Conservation (phyloP, 2,888 invertebrate genomes). For the Tetranychus truncatus region DNA sequence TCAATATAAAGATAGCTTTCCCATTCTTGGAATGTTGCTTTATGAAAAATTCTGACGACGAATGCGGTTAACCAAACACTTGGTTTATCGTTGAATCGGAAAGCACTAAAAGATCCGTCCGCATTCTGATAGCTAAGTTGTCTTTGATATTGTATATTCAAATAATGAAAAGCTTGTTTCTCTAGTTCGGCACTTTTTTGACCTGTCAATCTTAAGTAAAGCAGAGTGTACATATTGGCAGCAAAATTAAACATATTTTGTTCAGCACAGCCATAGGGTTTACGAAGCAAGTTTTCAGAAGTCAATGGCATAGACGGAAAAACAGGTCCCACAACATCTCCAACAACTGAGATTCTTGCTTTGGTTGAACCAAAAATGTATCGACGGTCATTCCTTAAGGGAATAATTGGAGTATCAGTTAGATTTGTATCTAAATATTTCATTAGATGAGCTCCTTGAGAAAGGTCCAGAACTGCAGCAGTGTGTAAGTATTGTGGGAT, state of each 20-base stretch:
- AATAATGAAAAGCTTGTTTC: slow-evolving; percentile 58
- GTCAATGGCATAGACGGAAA: slow-evolving; percentile 47
- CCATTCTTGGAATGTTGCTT: slow-evolving; percentile 90
- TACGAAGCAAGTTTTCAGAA: slow-evolving; percentile 32
- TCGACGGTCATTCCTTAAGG: slow-evolving; percentile 71
- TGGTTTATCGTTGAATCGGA: slow-evolving; percentile 39
- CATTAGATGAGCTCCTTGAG: slow-evolving; percentile 71
- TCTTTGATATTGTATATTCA: slow-evolving; percentile 70
- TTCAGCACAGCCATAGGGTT: slow-evolving; percentile 46
- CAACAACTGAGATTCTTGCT: slow-evolving; percentile 38
- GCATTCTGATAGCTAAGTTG: slow-evolving; percentile 74
- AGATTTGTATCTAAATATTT: slow-evolving; percentile 90
- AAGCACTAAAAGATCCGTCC: slow-evolving; percentile 75
- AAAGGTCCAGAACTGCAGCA: slow-evolving; percentile 71
- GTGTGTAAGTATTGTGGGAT: slow-evolving; percentile 79
- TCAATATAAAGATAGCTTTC: slow-evolving; percentile 88
- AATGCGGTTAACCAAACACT: slow-evolving; percentile 88
- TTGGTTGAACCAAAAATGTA: slow-evolving; percentile 82
- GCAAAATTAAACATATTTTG: slow-evolving; percentile 94
- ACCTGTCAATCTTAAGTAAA: slow-evolving; percentile 76
- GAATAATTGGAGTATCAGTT: slow-evolving; percentile 76
- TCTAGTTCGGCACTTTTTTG: slow-evolving; percentile 65
- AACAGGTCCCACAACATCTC: slow-evolving; percentile 78
- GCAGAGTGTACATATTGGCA: slow-evolving; percentile 69
- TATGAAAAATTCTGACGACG: slow-evolving; percentile 66